These are phyloP conservation scores for Spea multiplicata DNA, from an alignment of 2,113 vertebrate species.

Conservation along the genomic window DNA sequence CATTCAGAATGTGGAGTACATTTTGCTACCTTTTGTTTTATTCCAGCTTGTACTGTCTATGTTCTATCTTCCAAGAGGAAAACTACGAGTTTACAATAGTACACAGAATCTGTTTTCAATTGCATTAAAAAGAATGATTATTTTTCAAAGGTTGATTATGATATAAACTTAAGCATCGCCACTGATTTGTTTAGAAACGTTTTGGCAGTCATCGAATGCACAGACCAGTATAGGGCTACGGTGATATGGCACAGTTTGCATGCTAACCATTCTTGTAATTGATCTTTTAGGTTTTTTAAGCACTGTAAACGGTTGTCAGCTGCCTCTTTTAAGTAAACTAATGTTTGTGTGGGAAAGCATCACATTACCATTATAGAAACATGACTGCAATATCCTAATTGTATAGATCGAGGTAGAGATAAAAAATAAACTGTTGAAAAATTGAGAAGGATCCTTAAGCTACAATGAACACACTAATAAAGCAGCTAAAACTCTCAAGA, in stretches of 20 bases:
- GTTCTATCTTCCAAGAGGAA: slow-evolving; percentile 19
- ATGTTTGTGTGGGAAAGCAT: slow-evolving; percentile 58
- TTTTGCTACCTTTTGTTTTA: slow-evolving; percentile 25
- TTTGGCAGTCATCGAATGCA: slow-evolving; percentile 44
- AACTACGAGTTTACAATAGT: slow-evolving; percentile 49
- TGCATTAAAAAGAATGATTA: slow-evolving; percentile 50
- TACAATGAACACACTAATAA: no score
- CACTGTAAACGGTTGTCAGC: slow-evolving; percentile 65
- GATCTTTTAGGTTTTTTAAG: slow-evolving; percentile 64
- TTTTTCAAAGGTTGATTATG: slow-evolving; percentile 53
- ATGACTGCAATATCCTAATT: slow-evolving; percentile 20
- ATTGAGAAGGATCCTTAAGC: no score
- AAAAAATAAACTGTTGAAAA: no score
- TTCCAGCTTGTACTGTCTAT: slow-evolving; percentile 32
- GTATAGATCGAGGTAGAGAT: slow-evolving; percentile 34
- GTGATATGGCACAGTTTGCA: slow-evolving; percentile 52
- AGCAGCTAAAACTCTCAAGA: no score
- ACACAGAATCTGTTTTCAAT: slow-evolving; percentile 51
- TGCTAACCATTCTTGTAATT: slow-evolving; percentile 68
- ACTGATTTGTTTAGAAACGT: slow-evolving; percentile 55
- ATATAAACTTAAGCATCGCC: slow-evolving; percentile 44
- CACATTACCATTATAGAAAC: slow-evolving; percentile 41
- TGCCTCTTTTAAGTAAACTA: slow-evolving; percentile 68
- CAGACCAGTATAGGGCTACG: slow-evolving; percentile 41
- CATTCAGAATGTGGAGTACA: slow-evolving; percentile 10